A percentile compares a stretch with the other conserved stretches of the same genome.
These are phyloP conservation scores for Drosophila sechellia DNA, from an alignment of 1,140 invertebrate genomes.

Conservation along the genomic window DNA sequence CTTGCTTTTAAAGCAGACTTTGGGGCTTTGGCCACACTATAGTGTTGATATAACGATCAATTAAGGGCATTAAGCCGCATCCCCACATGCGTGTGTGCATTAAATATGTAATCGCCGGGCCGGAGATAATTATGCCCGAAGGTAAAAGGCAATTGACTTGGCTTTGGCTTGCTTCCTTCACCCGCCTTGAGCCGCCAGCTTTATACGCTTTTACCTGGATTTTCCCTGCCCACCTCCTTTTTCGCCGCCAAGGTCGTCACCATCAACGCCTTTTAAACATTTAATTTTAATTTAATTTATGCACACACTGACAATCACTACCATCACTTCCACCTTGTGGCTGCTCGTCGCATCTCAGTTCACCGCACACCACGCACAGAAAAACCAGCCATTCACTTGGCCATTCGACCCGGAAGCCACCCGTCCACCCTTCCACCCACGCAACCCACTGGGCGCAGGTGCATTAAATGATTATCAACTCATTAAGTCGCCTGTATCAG, in stretches of 20 bases:
- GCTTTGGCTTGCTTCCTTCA: slow-evolving; percentile 33
- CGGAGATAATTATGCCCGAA: slow-evolving; percentile 57
- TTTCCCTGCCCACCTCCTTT: not conserved
- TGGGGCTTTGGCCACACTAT: slow-evolving; percentile 14
- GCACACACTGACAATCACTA: slow-evolving; percentile 53
- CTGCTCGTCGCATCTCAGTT: slow-evolving; percentile 25
- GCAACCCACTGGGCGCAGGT: slow-evolving; percentile 55
- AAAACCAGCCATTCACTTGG: not conserved
- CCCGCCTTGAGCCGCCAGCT: slow-evolving; percentile 28
- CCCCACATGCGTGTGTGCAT: slow-evolving; percentile 21
- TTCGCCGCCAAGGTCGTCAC: slow-evolving; percentile 4
- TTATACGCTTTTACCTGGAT: slow-evolving; percentile 6
- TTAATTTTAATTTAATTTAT: slow-evolving; percentile 82
- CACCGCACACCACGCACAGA: slow-evolving; percentile 26
- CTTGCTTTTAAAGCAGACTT: slow-evolving; percentile 26
- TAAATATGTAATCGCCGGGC: slow-evolving; percentile 56
- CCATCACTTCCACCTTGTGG: slow-evolving; percentile 30
- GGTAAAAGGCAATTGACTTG: slow-evolving; percentile 57
- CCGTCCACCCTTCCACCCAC: not conserved
- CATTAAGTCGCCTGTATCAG: slow-evolving; percentile 64
- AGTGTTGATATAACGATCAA: slow-evolving; percentile 51
- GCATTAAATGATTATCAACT: slow-evolving; percentile 80
- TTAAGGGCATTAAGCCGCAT: slow-evolving; percentile 47
- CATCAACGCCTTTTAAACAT: slow-evolving; percentile 64
- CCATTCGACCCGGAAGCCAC: not conserved